These are phyloP conservation scores for Monopis laevigella DNA, from an alignment of 2,888 invertebrate genomes.

Conservation along the genomic window DNA sequence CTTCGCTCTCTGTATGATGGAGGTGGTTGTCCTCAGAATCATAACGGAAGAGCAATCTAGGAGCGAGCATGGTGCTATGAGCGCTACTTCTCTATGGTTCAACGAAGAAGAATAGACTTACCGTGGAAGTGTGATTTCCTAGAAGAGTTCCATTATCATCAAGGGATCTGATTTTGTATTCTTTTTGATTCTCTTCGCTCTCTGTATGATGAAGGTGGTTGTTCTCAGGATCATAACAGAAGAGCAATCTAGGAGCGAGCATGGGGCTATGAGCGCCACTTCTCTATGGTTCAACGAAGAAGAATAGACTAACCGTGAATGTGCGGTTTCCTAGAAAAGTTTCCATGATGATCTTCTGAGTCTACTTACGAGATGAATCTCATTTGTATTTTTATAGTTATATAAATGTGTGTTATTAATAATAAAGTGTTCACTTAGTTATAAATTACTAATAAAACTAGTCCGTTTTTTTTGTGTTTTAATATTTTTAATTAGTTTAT, in stretches of 20 bases:
- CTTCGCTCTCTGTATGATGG: slow-evolving; percentile 81
- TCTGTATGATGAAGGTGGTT: slow-evolving; percentile 83
- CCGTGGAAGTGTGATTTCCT: no score
- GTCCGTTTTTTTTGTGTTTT: no score
- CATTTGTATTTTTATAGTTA: no score
- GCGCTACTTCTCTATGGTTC: slow-evolving; percentile 61
- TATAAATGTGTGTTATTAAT: no score
- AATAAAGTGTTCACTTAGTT: no score
- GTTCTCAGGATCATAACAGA: slow-evolving; percentile 77
- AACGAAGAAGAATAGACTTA: slow-evolving; percentile 55
- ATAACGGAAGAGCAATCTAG: slow-evolving; percentile 69
- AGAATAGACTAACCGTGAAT: no score
- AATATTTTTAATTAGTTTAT: no score
- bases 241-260: slow-evolving; percentile 57
- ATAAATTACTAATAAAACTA: no score
- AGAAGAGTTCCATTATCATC: no score
- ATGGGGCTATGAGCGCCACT: slow-evolving; percentile 47
- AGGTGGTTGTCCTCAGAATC: slow-evolving; percentile 81
- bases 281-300: slow-evolving; percentile 62
- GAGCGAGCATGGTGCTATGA: slow-evolving; percentile 38
- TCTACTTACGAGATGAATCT: no score
- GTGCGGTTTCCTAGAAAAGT: no score
- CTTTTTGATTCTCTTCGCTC: slow-evolving; percentile 78
- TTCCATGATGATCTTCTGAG: no score
- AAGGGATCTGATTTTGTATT: slow-evolving; percentile 74